Evolutionary conservation across 1,140 invertebrate genomes (phyloP).

Genomic region (Drosophila melanica): DNA sequence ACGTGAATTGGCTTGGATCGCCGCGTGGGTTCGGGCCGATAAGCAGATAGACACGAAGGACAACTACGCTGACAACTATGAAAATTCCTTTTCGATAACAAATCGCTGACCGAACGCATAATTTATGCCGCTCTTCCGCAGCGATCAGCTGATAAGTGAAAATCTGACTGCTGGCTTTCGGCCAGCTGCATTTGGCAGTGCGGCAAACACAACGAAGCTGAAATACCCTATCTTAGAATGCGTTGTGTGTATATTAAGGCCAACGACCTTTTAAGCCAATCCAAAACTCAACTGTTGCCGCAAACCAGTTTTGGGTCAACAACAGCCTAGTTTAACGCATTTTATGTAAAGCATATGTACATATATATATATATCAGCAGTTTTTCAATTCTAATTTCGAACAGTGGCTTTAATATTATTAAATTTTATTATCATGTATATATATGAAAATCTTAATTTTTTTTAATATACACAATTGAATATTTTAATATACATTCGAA

Average conservation of each 20-base stretch:
- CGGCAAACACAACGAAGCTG: not conserved
- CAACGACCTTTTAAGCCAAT: too few species aligned
- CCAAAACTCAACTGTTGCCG: too few species aligned
- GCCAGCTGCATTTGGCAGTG: conserved; percentile 59
- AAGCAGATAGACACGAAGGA: conserved; percentile 8
- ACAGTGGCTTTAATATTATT: too few species aligned
- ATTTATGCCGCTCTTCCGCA: conserved; percentile 65
- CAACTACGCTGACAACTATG: conserved; percentile 3
- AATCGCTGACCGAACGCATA: conserved; percentile 44
- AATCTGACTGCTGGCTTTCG: conserved; percentile 36
- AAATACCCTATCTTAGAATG: conserved; percentile 11
- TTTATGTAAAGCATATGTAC: too few species aligned
- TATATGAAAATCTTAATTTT: too few species aligned
- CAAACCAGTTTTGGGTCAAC: too few species aligned
- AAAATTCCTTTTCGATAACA: conserved; percentile 41
- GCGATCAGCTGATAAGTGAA: conserved; percentile 32
- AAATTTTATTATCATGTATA: too few species aligned
- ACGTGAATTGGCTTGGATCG: conserved; percentile 13
- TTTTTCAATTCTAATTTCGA: too few species aligned
- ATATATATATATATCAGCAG: too few species aligned
- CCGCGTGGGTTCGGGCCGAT: conserved; percentile 24
- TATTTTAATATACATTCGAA: too few species aligned
- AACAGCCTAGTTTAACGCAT: too few species aligned
- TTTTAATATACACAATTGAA: too few species aligned
- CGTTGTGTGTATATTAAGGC: not conserved